phyloP scores from a whole-genome alignment of 1,140 invertebrate species.

The Kradibia gibbosae region DNA sequence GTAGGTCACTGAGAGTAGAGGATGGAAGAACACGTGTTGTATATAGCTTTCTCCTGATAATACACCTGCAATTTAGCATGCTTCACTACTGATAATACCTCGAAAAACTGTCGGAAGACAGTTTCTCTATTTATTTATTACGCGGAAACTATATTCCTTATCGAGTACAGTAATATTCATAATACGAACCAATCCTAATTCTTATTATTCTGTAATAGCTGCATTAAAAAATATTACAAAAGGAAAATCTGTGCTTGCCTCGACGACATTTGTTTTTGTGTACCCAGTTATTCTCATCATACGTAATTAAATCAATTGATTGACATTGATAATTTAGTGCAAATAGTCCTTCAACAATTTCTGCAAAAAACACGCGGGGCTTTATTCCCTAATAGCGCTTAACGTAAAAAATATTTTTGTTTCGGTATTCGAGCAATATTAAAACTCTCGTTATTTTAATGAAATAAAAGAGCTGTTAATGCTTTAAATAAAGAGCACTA shows the following conservation, averaged over 20 bases:
- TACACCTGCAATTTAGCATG: neutral
- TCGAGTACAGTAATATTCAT: neutral
- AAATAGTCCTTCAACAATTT: neutral
- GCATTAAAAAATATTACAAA: neutral
- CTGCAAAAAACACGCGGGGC: neutral
- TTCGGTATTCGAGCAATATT: neutral
- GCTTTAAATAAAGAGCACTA: neutral
- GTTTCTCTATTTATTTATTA: conserved; percentile 18
- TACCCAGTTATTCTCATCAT: too few relatives aligned
- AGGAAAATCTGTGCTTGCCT: neutral
- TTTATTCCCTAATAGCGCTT: neutral
- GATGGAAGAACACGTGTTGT: too few relatives aligned
- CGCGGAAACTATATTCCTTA: neutral
- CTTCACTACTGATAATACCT: conserved; percentile 14
- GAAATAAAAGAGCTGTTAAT: neutral
- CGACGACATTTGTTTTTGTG: neutral
- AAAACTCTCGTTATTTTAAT: neutral
- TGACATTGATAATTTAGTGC: neutral
- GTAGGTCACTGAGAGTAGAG: neutral
- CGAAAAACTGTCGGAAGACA: neutral
- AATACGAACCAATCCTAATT: conserved; percentile 16
- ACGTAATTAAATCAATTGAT: conserved; percentile 15
- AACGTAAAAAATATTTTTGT: too few relatives aligned
- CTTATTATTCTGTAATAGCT: too few relatives aligned
- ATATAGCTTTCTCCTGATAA: conserved; percentile 5